Conservation (phyloP, 2,888 invertebrate genomes). For the Steinernema hermaphroditum region DNA sequence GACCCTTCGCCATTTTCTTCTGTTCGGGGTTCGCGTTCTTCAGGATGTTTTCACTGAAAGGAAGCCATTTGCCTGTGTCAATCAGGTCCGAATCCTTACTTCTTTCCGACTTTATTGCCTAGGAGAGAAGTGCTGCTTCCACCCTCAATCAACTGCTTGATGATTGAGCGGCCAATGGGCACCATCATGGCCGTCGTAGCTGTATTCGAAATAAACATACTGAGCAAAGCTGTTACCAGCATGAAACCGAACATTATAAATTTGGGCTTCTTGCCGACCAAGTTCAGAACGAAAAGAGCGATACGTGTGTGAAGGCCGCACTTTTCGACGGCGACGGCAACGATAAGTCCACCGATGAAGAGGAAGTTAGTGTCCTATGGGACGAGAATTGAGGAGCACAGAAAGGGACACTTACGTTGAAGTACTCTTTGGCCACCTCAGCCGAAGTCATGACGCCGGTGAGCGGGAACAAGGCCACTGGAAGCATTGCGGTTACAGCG, state of each 20-base stretch:
- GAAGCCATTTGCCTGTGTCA: background rate
- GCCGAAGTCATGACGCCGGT: constrained; percentile 58
- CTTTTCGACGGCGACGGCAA: constrained; percentile 65
- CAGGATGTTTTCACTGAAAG: constrained; percentile 33
- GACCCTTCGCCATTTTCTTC: constrained; percentile 49
- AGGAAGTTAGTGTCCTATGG: constrained; percentile 64
- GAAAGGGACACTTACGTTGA: constrained; percentile 48
- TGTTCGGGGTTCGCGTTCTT: constrained; percentile 28
- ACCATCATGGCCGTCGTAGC: constrained; percentile 66
- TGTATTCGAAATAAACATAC: constrained; percentile 69
- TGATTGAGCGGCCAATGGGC: constrained; percentile 53
- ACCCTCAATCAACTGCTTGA: constrained; percentile 44
- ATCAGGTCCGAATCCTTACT: background rate
- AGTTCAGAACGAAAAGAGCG: constrained; percentile 46
- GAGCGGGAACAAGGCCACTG: constrained; percentile 61
- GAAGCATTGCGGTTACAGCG: constrained; percentile 63
- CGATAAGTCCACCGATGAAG: constrained; percentile 65
- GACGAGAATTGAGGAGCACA: background rate
- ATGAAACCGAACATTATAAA: constrained; percentile 65
- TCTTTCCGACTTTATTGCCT: background rate
- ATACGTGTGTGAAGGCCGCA: constrained; percentile 61
- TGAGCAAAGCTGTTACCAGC: constrained; percentile 59
- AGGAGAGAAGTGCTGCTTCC: background rate
- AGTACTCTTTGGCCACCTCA: constrained; percentile 57
- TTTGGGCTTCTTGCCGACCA: constrained; percentile 60